Evolutionary conservation across 1,140 invertebrate genomes (phyloP), one percentile per base, ranked within the genome.

Genomic region (Trichogramma pretiosum): DNA sequence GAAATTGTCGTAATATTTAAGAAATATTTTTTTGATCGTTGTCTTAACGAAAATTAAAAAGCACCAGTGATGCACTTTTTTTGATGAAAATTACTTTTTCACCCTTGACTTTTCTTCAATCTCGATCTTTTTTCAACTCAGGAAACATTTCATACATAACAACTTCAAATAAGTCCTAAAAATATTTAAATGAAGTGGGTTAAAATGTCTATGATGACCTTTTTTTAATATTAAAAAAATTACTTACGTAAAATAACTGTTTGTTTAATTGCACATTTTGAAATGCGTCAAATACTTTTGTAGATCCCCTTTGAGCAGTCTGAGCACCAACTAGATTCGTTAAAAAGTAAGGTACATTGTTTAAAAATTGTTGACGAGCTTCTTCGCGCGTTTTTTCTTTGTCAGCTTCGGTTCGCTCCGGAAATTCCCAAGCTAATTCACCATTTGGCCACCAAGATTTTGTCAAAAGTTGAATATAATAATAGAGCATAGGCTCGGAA

Each of bases 401-500:
- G 57, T 89, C 80, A 53, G 85, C 77, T 22, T 83, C 76, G 11
- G 79, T 82, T 48, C 82, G 56, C 33, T 42, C 5, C 3, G 40
- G 17, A 1, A 52, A 72, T 19, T 74, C 73, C 3, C 75, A 72
- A 1, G 78, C 77, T 2, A 88, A 65, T 18, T 82, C 75, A 9
- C 87, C 88, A 43, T 87, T 82, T 3, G 87, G 87, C 89, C 90
- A 93, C 77, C 89, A 87, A 1, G 86, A 85, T 63, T 91, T 90
- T 33, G 84, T 78, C 49, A 92, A 79, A 14, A 84, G 72, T 50
- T 85, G 82, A 30, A 88, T 82, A 63, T 93, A 93, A 64, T 88
- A 90, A 57, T 92, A 81, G 46, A 93, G 65, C 87, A 92, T 93
- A 40, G 87, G 81, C 62, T 93, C 90, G 18, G 87, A 91, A 61